A percentile compares a stretch with the other conserved stretches of the same genome.
phyloP scores from a whole-genome alignment of 2,888 invertebrate genomes.

The Phorcus lineatus region DNA sequence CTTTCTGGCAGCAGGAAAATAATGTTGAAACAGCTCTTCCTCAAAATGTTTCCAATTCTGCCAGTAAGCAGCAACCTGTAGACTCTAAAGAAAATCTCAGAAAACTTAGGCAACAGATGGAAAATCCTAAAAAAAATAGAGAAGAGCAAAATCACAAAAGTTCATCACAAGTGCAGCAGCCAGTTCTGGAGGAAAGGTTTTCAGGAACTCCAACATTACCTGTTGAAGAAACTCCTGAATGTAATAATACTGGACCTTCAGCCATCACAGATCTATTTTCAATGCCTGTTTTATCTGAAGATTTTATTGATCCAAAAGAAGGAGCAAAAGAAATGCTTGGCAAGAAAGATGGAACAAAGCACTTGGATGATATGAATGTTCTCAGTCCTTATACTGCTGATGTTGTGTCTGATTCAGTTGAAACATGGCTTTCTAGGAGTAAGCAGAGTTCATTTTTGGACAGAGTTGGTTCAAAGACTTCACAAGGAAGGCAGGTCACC shows the following conservation, averaged over 20 bases:
- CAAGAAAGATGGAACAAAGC: neutral
- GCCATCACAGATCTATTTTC: neutral
- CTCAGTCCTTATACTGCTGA: neutral
- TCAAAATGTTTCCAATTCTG: too few relatives aligned
- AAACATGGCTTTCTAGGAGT: neutral
- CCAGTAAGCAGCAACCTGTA: too few relatives aligned
- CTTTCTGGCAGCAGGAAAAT: too few relatives aligned
- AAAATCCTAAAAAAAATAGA: too few relatives aligned
- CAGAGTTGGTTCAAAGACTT: neutral
- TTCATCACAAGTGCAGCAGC: too few relatives aligned
- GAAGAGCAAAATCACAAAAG: too few relatives aligned
- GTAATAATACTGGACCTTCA: neutral
- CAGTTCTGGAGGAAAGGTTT: too few relatives aligned
- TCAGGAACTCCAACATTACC: neutral
- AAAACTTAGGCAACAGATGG: too few relatives aligned
- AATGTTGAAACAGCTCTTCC: too few relatives aligned
- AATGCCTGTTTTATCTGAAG: neutral
- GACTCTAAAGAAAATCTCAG: too few relatives aligned
- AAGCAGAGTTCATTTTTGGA: neutral
- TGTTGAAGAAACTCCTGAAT: neutral
- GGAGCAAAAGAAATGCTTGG: neutral
- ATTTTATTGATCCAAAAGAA: neutral
- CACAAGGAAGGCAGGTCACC: neutral
- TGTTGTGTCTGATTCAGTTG: neutral
- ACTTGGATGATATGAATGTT: conserved; percentile 1